Conservation (phyloP, 2,888 invertebrate genomes). For the Taphrorychus bicolor region DNA sequence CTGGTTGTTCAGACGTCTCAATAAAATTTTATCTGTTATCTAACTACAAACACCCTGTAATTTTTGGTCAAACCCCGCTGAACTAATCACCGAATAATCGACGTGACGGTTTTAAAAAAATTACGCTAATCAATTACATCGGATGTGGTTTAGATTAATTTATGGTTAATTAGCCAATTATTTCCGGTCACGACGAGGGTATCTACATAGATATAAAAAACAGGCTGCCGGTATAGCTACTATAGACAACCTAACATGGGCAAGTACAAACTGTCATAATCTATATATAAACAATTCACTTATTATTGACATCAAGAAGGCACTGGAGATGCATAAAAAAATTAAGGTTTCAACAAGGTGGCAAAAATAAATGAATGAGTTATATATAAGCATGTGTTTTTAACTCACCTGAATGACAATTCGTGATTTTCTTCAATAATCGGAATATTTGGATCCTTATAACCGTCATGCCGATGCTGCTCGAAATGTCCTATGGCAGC, state of each 20-base stretch:
- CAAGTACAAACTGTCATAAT: no score
- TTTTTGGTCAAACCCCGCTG: background rate
- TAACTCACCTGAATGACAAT: conserved; percentile 22
- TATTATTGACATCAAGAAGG: no score
- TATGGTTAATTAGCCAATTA: background rate
- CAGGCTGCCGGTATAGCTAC: no score
- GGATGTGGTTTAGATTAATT: background rate
- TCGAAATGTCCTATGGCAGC: conserved; percentile 54
- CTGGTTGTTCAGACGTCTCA: no score
- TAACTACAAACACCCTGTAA: background rate
- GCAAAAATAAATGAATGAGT: background rate
- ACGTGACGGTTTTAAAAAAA: background rate
- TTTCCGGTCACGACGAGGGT: background rate
- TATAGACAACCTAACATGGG: no score
- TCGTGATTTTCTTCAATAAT: conserved; percentile 27
- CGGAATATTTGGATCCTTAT: conserved; percentile 44
- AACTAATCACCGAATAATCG: background rate
- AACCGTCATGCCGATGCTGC: conserved; percentile 44
- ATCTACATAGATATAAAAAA: background rate
- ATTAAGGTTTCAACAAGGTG: no score
- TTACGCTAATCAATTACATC: background rate
- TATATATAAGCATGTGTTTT: background rate
- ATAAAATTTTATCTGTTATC: no score
- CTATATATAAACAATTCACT: no score
- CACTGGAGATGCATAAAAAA: no score